Conservation (phyloP, 2,797 vertebrate species). For the Rachycentron canadum region DNA sequence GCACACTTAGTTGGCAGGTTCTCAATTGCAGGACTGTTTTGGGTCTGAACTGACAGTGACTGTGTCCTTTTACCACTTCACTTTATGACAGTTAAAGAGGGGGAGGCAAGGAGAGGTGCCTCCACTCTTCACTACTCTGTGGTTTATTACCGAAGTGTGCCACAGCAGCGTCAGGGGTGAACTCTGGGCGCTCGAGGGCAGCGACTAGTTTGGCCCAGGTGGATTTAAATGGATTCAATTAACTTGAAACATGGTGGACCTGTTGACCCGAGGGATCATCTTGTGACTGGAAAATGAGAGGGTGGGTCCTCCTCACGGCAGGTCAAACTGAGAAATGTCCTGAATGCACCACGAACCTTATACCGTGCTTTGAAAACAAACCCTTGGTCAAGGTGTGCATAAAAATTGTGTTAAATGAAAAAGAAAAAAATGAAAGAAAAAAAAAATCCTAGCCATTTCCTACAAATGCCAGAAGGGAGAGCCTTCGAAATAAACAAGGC, state of each 20-base stretch:
- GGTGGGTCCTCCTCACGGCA: conserved; percentile 8
- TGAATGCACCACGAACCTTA: background rate
- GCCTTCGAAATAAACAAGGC: conserved; percentile 3
- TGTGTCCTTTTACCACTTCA: conserved; percentile 25
- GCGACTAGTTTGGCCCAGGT: conserved; percentile 15
- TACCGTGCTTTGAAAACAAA: background rate
- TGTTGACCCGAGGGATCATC: conserved; percentile 29
- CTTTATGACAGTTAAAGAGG: conserved; percentile 16
- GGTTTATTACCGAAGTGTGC: conserved; percentile 20
- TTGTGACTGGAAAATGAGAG: conserved; percentile 24
- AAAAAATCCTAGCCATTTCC: background rate
- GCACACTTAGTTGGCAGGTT: background rate
- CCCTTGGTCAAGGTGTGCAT: background rate
- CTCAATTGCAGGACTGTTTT: background rate
- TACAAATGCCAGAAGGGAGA: conserved; percentile 6
- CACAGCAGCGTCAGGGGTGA: conserved; percentile 16
- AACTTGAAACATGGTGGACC: conserved; percentile 24
- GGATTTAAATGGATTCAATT: conserved; percentile 59
- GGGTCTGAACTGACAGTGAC: background rate
- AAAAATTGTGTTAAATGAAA: background rate
- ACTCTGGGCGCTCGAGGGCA: background rate
- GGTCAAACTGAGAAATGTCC: background rate
- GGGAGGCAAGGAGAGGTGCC: conserved; percentile 16
- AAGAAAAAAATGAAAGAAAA: background rate
- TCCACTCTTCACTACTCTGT: conserved; percentile 11